phyloP scores from a whole-genome alignment of 2,888 invertebrate genomes.

The Scrobipalpa atriplicella region DNA sequence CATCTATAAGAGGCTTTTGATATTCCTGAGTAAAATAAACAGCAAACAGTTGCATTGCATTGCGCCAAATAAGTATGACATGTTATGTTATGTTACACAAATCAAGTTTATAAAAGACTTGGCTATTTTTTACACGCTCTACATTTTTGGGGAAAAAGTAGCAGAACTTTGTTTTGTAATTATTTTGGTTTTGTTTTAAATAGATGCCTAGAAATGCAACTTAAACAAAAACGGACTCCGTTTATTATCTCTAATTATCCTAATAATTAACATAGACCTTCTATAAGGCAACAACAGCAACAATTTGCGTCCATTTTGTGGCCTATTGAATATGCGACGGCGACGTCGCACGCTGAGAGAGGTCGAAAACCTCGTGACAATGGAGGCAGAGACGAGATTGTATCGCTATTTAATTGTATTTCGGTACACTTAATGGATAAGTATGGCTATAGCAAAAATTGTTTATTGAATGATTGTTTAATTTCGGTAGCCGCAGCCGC shows the following conservation, averaged over 20 bases:
- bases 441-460: background rate
- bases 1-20: background rate
- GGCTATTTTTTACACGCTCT: too few relatives aligned
- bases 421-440: too few relatives aligned
- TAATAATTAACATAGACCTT: conserved; percentile 30
- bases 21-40: background rate
- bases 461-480: background rate
- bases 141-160: too few relatives aligned
- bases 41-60: too few relatives aligned
- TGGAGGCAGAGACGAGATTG: conserved; percentile 51
- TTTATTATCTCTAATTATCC: background rate
- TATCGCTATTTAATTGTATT: conserved; percentile 53
- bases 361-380: conserved; percentile 70
- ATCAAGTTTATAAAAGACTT: too few relatives aligned
- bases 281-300: conserved; percentile 44
- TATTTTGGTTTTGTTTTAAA: too few relatives aligned
- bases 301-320: conserved; percentile 41
- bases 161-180: too few relatives aligned
- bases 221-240: background rate
- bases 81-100: too few relatives aligned
- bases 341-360: conserved; percentile 54
- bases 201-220: too few relatives aligned
- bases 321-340: conserved; percentile 63
- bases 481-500: background rate
- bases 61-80: too few relatives aligned